Conservation (phyloP, 1,140 invertebrate genomes). For the Drosophila kohkoa region DNA sequence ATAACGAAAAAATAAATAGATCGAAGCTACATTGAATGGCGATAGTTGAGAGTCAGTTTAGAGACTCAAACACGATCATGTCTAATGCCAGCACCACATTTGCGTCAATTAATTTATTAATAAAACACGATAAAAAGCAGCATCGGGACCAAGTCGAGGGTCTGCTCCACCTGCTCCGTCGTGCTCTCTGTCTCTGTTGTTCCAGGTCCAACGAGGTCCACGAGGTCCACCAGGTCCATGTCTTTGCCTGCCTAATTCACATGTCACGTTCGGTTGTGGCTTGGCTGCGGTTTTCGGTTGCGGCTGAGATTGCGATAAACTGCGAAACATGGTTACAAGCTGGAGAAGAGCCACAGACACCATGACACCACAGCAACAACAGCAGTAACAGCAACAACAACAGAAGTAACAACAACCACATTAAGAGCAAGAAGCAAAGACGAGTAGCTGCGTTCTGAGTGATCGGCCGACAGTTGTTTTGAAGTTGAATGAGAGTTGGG, state of each 20-base stretch:
- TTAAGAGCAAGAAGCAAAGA: constrained; percentile 45
- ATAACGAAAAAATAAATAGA: constrained; percentile 5
- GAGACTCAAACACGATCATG: constrained; percentile 24
- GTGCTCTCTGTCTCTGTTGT: not conserved
- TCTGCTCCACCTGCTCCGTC: constrained; percentile 25
- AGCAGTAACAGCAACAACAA: not conserved
- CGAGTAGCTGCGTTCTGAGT: constrained; percentile 69
- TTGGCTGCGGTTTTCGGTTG: constrained; percentile 60
- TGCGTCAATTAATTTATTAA: constrained; percentile 76
- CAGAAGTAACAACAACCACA: not conserved
- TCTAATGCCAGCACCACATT: constrained; percentile 65
- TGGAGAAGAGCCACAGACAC: constrained; percentile 9
- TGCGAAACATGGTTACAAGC: constrained; percentile 70
- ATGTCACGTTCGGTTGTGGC: constrained; percentile 65
- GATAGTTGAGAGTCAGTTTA: not conserved
- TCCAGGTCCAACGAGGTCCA: constrained; percentile 3
- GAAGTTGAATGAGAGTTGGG: constrained; percentile 13
- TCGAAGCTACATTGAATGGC: not conserved
- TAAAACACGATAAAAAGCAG: constrained; percentile 64
- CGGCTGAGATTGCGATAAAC: constrained; percentile 74
- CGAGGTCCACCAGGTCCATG: constrained; percentile 44
- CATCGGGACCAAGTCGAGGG: constrained; percentile 2
- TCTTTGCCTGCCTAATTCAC: constrained; percentile 73
- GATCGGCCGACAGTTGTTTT: constrained; percentile 55
- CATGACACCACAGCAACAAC: not conserved